Conservation (phyloP, 2,797 vertebrate genomes). For the Heterohyrax brucei region DNA sequence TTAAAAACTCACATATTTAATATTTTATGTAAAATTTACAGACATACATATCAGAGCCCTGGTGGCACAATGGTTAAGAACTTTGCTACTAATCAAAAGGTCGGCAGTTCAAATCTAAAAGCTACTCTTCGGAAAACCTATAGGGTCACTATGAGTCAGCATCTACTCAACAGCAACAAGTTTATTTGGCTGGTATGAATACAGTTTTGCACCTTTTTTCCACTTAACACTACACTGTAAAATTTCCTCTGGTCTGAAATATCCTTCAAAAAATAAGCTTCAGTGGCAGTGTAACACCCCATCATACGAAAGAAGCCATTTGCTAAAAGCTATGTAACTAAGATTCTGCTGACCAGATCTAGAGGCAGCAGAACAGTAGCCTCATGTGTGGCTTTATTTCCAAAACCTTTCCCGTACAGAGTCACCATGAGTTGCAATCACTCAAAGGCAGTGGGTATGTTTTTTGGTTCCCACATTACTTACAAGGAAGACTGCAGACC, state of each 20-base stretch:
- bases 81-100: too few species aligned
- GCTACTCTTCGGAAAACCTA: too few species aligned
- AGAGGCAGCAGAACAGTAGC: background rate
- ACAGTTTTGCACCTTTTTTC: slow-evolving; percentile 55
- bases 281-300: slow-evolving; percentile 27
- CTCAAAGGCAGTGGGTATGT: too few species aligned
- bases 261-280: slow-evolving; percentile 60
- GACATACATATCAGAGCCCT: background rate
- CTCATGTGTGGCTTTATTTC: slow-evolving; percentile 10
- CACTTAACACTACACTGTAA: slow-evolving; percentile 61
- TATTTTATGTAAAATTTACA: slow-evolving; percentile 2
- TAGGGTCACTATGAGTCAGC: too few species aligned
- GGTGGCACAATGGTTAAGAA: too few species aligned
- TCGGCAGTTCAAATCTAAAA: too few species aligned
- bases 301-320: background rate
- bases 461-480: background rate
- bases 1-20: background rate
- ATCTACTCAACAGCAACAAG: too few species aligned
- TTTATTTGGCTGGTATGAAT: background rate
- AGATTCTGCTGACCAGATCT: slow-evolving; percentile 6
- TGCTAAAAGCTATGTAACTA: slow-evolving; percentile 27
- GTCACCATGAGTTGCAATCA: too few species aligned
- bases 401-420: background rate
- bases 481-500: background rate
- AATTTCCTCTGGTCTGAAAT: slow-evolving; percentile 65